Conservation (phyloP, 2,797 vertebrate genomes). For the Falco columbarius region DNA sequence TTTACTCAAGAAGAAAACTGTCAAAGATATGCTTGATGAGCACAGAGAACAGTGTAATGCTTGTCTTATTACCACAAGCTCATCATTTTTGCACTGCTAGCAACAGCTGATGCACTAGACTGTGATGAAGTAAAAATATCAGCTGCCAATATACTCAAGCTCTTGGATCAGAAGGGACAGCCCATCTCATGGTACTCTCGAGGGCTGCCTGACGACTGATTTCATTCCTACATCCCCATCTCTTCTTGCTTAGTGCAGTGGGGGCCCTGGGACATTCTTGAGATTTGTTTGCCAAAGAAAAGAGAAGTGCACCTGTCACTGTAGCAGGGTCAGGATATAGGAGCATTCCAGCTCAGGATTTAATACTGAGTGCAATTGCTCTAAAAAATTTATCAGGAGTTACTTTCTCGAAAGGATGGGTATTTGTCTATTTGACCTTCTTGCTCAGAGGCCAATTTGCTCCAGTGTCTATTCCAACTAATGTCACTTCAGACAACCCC, state of each 20-base stretch:
- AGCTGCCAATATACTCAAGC: background rate
- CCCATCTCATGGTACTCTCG: background rate
- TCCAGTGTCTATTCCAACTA: background rate
- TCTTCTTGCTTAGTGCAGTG: background rate
- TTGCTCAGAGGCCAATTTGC: background rate
- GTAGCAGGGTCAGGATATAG: background rate
- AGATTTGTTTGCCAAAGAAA: background rate
- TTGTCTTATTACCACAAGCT: background rate
- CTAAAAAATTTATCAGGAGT: background rate
- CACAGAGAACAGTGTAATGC: background rate
- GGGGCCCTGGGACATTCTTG: background rate
- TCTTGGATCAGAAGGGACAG: constrained; percentile 16
- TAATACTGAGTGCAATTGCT: background rate
- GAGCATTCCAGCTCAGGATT: background rate
- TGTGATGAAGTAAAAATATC: constrained; percentile 5
- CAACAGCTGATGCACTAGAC: background rate
- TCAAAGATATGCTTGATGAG: background rate
- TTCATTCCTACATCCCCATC: background rate
- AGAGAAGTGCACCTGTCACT: background rate
- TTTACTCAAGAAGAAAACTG: background rate
- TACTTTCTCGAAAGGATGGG: background rate
- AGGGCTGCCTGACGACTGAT: background rate
- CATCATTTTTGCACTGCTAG: constrained; percentile 25
- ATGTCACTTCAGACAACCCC: background rate
- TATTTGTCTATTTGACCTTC: background rate